A percentile compares a stretch with the other conserved stretches of the same genome.
Conservation (phyloP, 2,797 vertebrate species). For the Taeniopygia guttata region DNA sequence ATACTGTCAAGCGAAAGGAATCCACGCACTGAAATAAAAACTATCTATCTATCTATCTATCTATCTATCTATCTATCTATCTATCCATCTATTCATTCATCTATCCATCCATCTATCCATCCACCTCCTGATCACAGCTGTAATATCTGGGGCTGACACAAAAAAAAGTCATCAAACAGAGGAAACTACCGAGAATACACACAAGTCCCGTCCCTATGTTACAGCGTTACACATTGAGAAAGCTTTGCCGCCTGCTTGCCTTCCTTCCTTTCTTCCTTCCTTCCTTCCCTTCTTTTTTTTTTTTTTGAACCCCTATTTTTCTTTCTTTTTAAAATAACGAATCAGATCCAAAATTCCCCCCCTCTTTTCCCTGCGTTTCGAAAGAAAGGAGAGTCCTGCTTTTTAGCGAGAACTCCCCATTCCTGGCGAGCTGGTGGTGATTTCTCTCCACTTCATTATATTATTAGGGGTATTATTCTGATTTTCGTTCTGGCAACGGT, state of each 20-base stretch:
- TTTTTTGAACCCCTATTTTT: conserved; percentile 21
- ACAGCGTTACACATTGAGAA: conserved; percentile 30
- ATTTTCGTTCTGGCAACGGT: conserved; percentile 79
- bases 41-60: not conserved
- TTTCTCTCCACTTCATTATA: conserved; percentile 64
- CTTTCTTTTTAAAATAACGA: conserved; percentile 57
- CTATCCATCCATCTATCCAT: not conserved
- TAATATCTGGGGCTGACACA: conserved; percentile 50
- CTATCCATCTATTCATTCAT: not conserved
- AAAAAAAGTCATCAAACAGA: conserved; percentile 50
- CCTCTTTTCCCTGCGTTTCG: conserved; percentile 12
- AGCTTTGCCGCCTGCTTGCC: conserved; percentile 37
- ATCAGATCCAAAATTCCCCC: conserved; percentile 57
- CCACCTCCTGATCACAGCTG: conserved; percentile 59
- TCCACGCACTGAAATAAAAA: conserved; percentile 11
- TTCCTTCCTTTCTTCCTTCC: conserved; percentile 7
- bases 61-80: not conserved
- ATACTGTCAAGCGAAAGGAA: not conserved
- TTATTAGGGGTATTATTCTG: conserved; percentile 73
- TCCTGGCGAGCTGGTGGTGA: conserved; percentile 55
- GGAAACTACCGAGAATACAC: conserved; percentile 50
- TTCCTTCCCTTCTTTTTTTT: not conserved
- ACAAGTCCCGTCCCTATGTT: conserved; percentile 39
- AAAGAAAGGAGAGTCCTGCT: conserved; percentile 48
- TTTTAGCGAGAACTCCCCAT: conserved; percentile 55